phyloP scores from a whole-genome alignment of 1,140 invertebrate species.

The Gonatopus flavifemur region DNA sequence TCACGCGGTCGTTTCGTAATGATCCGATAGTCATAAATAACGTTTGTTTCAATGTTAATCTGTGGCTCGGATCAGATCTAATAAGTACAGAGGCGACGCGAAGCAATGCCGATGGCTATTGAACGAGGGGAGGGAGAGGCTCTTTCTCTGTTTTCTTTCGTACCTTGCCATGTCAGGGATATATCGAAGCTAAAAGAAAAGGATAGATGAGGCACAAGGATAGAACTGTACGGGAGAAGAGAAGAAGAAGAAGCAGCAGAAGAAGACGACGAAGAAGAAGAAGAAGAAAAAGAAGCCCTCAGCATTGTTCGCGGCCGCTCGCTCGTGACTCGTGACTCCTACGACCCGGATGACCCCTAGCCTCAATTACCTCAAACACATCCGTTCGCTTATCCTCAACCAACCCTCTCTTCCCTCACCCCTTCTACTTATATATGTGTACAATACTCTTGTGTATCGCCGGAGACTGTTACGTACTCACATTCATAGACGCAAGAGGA shows the following conservation, averaged over 20 bases:
- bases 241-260: background rate
- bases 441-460: background rate
- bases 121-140: constrained; percentile 1
- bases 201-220: background rate
- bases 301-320: constrained; percentile 55
- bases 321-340: constrained; percentile 58
- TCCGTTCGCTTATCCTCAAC: constrained; percentile 45
- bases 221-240: background rate
- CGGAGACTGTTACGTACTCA: background rate
- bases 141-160: background rate
- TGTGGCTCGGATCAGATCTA: constrained; percentile 52
- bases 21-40: constrained; percentile 56
- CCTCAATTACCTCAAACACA: constrained; percentile 58
- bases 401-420: constrained; percentile 5
- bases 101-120: constrained; percentile 41
- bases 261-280: constrained; percentile 7
- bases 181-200: background rate
- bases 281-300: constrained; percentile 24
- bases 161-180: background rate
- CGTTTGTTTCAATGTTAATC: constrained; percentile 57
- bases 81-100: constrained; percentile 50
- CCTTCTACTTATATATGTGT: background rate
- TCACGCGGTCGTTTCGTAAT: constrained; percentile 41
- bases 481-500: background rate
- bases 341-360: constrained; percentile 55